phyloP scores from a whole-genome alignment of 2,797 vertebrate genomes.

The Myiotriccus ornatus region DNA sequence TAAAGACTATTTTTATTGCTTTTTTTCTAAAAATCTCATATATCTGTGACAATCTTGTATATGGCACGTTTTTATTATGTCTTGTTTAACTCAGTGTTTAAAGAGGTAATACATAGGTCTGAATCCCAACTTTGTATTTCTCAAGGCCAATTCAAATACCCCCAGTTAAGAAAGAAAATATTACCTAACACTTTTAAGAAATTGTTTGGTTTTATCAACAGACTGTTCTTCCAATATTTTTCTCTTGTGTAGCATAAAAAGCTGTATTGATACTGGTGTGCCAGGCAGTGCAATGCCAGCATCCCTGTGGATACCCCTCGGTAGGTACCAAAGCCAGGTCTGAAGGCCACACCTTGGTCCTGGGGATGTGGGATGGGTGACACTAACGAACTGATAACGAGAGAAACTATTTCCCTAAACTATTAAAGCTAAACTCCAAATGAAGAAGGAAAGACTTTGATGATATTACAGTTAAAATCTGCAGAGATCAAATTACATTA shows the following conservation, averaged over 20 bases:
- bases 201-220: conserved; percentile 29
- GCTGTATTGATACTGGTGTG: background rate
- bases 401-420: conserved; percentile 25
- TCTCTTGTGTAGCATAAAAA: conserved; percentile 40
- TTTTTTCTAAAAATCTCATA: conserved; percentile 53
- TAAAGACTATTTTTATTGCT: conserved; percentile 70
- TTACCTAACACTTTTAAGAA: background rate
- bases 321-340: conserved; percentile 1
- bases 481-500: conserved; percentile 37
- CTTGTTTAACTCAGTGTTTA: conserved; percentile 29
- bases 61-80: conserved; percentile 47
- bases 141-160: conserved; percentile 10
- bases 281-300: conserved; percentile 18
- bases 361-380: background rate
- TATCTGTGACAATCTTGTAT: conserved; percentile 56
- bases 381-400: background rate
- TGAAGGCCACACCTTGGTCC: background rate
- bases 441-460: background rate
- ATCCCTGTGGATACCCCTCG: background rate
- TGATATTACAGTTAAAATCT: conserved; percentile 34
- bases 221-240: conserved; percentile 22
- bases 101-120: conserved; percentile 2
- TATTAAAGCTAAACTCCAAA: conserved; percentile 10
- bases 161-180: background rate
- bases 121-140: conserved; percentile 31